These are phyloP conservation scores for Artemia sinica DNA, from an alignment of 2,888 invertebrate genomes.

Conservation along the genomic window DNA sequence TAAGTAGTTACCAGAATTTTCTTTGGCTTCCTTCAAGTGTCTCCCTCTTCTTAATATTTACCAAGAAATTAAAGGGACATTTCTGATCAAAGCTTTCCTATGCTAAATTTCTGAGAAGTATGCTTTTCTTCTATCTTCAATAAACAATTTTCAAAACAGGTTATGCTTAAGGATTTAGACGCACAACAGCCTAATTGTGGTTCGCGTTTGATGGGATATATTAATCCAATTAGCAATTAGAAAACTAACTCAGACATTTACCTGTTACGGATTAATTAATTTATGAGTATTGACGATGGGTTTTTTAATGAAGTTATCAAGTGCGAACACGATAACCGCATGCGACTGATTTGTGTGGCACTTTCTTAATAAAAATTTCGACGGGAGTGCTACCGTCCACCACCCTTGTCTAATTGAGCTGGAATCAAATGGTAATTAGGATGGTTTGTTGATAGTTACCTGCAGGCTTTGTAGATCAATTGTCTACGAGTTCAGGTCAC, in stretches of 20 bases:
- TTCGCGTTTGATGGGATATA: neutral
- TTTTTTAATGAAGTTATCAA: conserved; percentile 14
- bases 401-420: conserved; percentile 4
- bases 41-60: too few relatives aligned
- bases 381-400: conserved; percentile 11
- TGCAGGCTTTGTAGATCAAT: too few relatives aligned
- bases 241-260: conserved; percentile 12
- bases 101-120: too few relatives aligned
- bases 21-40: too few relatives aligned
- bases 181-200: too few relatives aligned
- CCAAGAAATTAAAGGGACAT: too few relatives aligned
- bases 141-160: too few relatives aligned
- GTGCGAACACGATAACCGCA: conserved; percentile 13
- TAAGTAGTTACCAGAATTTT: too few relatives aligned
- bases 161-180: too few relatives aligned
- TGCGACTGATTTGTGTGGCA: conserved; percentile 14
- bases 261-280: conserved; percentile 14
- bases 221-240: conserved; percentile 8
- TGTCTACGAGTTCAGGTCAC: too few relatives aligned
- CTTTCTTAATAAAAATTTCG: neutral
- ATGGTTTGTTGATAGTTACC: conserved; percentile 11
- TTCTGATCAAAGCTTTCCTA: too few relatives aligned
- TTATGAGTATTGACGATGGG: conserved; percentile 11
- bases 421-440: conserved; percentile 3
- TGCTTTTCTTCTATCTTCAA: too few relatives aligned